Evolutionary conservation across 2,113 vertebrate species (phyloP), one percentile per base, ranked within the genome.

Genomic region (Pterophyllum scalare): DNA sequence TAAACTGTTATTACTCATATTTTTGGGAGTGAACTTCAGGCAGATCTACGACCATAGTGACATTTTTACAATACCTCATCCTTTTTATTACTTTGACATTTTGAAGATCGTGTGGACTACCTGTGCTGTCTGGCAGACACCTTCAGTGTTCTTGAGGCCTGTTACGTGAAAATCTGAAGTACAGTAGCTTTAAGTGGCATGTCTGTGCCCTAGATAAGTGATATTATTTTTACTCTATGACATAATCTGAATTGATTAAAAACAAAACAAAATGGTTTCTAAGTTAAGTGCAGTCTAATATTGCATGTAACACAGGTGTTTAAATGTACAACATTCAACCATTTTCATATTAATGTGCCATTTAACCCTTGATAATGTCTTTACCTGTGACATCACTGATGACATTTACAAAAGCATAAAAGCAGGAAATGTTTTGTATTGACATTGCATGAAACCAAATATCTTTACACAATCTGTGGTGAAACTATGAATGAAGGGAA

Each of bases 181-280:
- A 9, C n/a, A 22, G n/a, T 57, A 1, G n/a, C n/a, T 57, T 57
- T 11, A 57, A 57, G 56, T 57, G 10, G 10, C 2, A 61, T 72
- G 80, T 80, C 43, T 46, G 26, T 5, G 52, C 22, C 79, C 87
- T 91, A 75, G 90, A 89, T 89, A 87, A 43, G 5, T 75, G 78
- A 82, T 81, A 77, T 84, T 79, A 88, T 83, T 89, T 92, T 81
- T 84, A 89, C 65, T 85, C 80, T 38, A 14, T 59, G 43, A 86
- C 76, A 89, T 91, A 88, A 91, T 92, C 74, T 59, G 82, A 64
- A 82, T 86, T 90, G 75, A 90, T 92, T 90, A 84, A 52, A 52
- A 52, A 43, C 40, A 43, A 19, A 52, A 7, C 46, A 52, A 6
- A 65, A 26, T 22, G 0, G 38, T 46, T 14, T 28, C 40, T 70